Evolutionary conservation across 2,797 vertebrate genomes (phyloP).

Genomic region (Hipposideros larvatus): DNA sequence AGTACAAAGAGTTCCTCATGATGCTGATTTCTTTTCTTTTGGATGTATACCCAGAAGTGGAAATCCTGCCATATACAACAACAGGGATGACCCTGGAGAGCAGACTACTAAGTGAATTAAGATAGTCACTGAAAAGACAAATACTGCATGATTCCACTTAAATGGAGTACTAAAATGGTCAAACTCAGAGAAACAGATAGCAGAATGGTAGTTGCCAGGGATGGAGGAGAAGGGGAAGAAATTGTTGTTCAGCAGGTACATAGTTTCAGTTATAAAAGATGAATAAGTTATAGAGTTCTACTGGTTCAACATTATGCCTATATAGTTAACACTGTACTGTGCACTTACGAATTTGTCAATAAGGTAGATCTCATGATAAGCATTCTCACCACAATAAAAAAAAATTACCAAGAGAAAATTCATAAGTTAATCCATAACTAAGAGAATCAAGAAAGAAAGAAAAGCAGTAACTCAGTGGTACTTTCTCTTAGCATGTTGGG

Average conservation of each 20-base stretch:
- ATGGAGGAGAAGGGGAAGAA: neutral
- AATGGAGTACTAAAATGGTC: neutral
- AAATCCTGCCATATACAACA: neutral
- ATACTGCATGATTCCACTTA: neutral
- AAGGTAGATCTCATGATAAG: neutral
- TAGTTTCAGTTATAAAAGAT: neutral
- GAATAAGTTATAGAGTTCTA: neutral
- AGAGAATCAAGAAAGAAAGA: neutral
- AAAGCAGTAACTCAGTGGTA: neutral
- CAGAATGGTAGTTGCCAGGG: neutral
- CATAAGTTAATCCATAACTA: neutral
- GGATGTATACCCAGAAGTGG: neutral
- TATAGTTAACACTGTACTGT: neutral
- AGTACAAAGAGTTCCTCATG: neutral
- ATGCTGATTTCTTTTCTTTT: neutral
- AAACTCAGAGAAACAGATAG: neutral
- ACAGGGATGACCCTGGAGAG: neutral
- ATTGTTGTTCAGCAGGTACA: neutral
- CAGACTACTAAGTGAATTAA: neutral
- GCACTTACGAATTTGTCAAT: neutral
- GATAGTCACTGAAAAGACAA: neutral
- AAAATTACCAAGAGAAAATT: neutral
- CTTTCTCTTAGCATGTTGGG: neutral
- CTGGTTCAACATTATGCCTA: neutral
- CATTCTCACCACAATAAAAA: neutral